Conservation (phyloP, 2,797 vertebrate genomes). For the Antrozous pallidus region DNA sequence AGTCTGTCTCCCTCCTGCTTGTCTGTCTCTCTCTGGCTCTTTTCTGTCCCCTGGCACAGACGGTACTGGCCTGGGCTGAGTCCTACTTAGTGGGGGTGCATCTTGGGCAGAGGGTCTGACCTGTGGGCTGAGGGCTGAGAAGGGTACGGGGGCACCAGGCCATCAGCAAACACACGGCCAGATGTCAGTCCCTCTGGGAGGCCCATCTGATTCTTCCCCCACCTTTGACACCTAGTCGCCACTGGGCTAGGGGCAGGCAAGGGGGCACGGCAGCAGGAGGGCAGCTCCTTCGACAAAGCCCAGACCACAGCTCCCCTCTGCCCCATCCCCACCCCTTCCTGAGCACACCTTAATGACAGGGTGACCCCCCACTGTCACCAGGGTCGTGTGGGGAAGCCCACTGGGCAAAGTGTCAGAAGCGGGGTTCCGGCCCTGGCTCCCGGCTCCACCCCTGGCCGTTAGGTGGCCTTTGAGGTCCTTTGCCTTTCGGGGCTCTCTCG, state of each 20-base stretch:
- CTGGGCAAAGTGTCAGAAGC: not conserved
- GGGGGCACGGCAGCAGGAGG: not conserved
- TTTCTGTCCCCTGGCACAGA: not conserved
- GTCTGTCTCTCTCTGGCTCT: not conserved
- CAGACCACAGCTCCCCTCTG: not conserved
- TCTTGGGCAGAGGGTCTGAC: not conserved
- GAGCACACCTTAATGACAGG: not conserved
- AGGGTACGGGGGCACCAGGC: not conserved
- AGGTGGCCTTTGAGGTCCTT: not conserved
- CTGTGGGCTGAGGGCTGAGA: not conserved
- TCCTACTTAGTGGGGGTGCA: not conserved
- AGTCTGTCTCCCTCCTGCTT: not conserved
- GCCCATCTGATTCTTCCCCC: not conserved
- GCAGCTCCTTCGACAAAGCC: not conserved
- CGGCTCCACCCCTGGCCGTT: not conserved
- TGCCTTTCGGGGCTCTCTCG: not conserved
- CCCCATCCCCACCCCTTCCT: not conserved
- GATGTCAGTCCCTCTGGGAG: not conserved
- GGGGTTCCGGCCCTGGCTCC: not conserved
- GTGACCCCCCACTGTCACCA: not conserved
- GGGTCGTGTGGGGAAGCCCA: not conserved
- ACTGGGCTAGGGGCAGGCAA: not conserved
- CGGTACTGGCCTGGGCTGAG: not conserved
- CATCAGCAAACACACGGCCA: not conserved
- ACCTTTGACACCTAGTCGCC: not conserved